Evolutionary conservation across 2,888 invertebrate genomes (phyloP).

Genomic region (Iphiclides podalirius): DNA sequence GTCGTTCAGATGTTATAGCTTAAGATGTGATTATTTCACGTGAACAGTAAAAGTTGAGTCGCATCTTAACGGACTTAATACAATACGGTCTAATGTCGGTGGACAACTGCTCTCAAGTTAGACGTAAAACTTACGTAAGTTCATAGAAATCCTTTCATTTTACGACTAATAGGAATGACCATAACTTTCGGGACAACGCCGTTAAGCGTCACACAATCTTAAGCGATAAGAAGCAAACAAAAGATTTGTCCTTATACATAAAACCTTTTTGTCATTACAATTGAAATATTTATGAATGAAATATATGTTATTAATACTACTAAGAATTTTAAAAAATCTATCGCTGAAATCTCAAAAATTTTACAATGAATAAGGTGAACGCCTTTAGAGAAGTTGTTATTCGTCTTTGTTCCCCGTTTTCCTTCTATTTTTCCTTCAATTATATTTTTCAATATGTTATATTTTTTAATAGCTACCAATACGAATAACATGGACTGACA

Average conservation of each 20-base stretch:
- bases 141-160: slow-evolving; percentile 37
- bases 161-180: slow-evolving; percentile 38
- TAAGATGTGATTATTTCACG: neutral
- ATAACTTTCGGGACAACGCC: slow-evolving; percentile 26
- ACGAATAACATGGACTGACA: too few species aligned
- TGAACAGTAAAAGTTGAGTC: neutral
- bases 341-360: too few species aligned
- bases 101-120: slow-evolving; percentile 13
- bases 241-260: neutral
- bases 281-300: neutral
- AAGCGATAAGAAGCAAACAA: slow-evolving; percentile 8
- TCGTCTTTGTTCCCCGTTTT: too few species aligned
- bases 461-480: too few species aligned
- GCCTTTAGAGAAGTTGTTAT: too few species aligned
- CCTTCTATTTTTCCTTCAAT: too few species aligned
- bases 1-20: neutral
- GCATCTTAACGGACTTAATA: neutral
- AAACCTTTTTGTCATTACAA: neutral
- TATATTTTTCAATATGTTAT: too few species aligned
- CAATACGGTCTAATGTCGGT: neutral
- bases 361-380: too few species aligned
- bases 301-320: too few species aligned
- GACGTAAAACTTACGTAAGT: slow-evolving; percentile 28
- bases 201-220: slow-evolving; percentile 22
- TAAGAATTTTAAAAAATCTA: neutral